Percentiles rank a stretch among this genome's conserved stretches.
These are phyloP conservation scores for Drosophila ogumai DNA, from an alignment of 1,140 invertebrate genomes.

Conservation along the genomic window DNA sequence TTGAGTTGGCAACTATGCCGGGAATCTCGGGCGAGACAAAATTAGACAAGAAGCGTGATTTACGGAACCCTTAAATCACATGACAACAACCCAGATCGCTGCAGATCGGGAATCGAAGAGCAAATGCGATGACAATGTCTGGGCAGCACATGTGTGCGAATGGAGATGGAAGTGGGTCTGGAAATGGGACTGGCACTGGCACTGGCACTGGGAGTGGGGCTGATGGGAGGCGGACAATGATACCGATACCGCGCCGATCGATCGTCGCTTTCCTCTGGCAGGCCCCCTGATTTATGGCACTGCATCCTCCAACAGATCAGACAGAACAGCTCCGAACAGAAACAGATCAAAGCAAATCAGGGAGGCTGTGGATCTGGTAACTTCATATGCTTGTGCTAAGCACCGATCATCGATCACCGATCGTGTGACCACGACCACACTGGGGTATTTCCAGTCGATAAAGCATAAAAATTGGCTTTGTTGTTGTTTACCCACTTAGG, in stretches of 20 bases:
- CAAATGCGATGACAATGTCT: conserved; percentile 70
- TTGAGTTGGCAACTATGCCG: conserved; percentile 77
- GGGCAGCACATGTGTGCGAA: conserved; percentile 62
- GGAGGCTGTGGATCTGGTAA: conserved; percentile 44
- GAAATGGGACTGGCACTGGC: background rate
- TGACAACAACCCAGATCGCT: conserved; percentile 49
- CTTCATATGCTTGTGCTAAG: conserved; percentile 56
- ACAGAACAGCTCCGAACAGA: conserved; percentile 6
- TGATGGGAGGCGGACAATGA: conserved; percentile 35
- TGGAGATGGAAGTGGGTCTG: conserved; percentile 23
- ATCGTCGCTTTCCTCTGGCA: conserved; percentile 45
- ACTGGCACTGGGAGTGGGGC: conserved; percentile 5
- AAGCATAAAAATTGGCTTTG: conserved; percentile 22
- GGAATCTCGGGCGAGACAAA: conserved; percentile 79
- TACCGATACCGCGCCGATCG: conserved; percentile 53
- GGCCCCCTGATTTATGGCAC: conserved; percentile 65
- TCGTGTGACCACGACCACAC: conserved; percentile 19
- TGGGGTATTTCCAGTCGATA: conserved; percentile 46
- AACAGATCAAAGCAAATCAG: conserved; percentile 65
- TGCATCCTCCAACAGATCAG: conserved; percentile 43
- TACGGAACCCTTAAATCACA: conserved; percentile 82
- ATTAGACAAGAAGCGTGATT: conserved; percentile 81
- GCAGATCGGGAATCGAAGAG: conserved; percentile 73
- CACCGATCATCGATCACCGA: conserved; percentile 52
- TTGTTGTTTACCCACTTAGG: conserved; percentile 34